These are phyloP conservation scores for Drosophila histrio DNA, from an alignment of 2,888 invertebrate species.

Conservation along the genomic window DNA sequence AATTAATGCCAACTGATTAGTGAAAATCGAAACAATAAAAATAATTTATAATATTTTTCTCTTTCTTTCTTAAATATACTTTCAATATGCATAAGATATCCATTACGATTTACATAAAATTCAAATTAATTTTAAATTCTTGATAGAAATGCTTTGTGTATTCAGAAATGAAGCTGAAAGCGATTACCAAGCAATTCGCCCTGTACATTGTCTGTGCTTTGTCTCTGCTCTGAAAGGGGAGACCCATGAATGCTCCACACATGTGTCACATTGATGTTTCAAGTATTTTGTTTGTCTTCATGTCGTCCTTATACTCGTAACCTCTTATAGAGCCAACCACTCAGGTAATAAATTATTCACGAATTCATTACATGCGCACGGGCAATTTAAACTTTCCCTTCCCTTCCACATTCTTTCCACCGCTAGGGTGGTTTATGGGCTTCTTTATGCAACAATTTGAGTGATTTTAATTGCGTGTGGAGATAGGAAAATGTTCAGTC, in stretches of 20 bases:
- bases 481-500: conserved; percentile 20
- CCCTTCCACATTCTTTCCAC: neutral
- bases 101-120: neutral
- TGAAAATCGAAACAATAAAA: too few relatives aligned
- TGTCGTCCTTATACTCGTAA: conserved; percentile 14
- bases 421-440: neutral
- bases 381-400: conserved; percentile 39
- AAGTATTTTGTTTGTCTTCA: conserved; percentile 39
- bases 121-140: neutral
- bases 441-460: conserved; percentile 40
- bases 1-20: too few relatives aligned
- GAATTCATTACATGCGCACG: conserved; percentile 67
- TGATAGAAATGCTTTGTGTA: neutral
- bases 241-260: conserved; percentile 19
- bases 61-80: neutral
- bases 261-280: conserved; percentile 26
- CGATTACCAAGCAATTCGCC: conserved; percentile 18
- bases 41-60: neutral
- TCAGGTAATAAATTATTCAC: conserved; percentile 65
- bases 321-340: conserved; percentile 23
- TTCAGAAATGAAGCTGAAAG: conserved; percentile 20
- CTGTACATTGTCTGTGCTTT: neutral
- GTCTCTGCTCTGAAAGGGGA: conserved; percentile 16
- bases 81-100: neutral
- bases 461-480: conserved; percentile 62